Base-by-base conservation (phyloP, 35 echinoderm and acorn worm genomes). In the Patiria miniata region DNA sequence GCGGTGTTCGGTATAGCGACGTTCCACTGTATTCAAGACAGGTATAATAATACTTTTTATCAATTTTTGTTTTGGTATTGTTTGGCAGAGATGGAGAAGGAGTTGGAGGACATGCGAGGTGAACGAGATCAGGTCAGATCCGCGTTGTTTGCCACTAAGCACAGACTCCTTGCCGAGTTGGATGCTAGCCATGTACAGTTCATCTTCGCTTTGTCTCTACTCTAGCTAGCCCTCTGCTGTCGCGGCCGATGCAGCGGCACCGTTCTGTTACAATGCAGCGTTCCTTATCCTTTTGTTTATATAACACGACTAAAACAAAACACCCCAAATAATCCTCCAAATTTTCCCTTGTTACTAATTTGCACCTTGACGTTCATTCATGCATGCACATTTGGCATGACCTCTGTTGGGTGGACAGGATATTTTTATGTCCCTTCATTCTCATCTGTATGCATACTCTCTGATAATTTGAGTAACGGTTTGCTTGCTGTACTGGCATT, bases 101-200 rank as follows among this genome's bases (percentile, higher is more conserved):
- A 93, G 52, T 21, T 97, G 80, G 76, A 79, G 37, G 88, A 79
- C 21, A 33, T 89, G 21, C 88, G 77, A 38, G 36, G 55, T 36
- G 84, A 88, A 39, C 81, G 77, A 28, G 85, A 93, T 53, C 78
- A 97, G 95, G 95, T 97, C 91, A 93, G 85, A 59, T 77, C 61
- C 23, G 95, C 90, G 33, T 93, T 93, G 78, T 77, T 73, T 76
- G 79, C 91, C 18, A 97, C 95, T 81, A 97, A 93, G 79, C 95
- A 86, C 54, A 83, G 95, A 60, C 90, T 97, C 37, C 89, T 97
- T 40, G 86, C 80, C 36, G 82, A 89, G 47, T 65, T 97, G 95
- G 92, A 93, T 88, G 91, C 87, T 50, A 90, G 81, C 77, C 91
- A 93, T 90, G 95, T 97, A 97, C 88, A 91, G 86, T 88, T 88